Percentiles rank a stretch among this genome's conserved stretches.
Evolutionary conservation across 30 jellyfish, hydroid and myxozoan genomes (phyloP).

Genomic region (Euphysa ruthae): DNA sequence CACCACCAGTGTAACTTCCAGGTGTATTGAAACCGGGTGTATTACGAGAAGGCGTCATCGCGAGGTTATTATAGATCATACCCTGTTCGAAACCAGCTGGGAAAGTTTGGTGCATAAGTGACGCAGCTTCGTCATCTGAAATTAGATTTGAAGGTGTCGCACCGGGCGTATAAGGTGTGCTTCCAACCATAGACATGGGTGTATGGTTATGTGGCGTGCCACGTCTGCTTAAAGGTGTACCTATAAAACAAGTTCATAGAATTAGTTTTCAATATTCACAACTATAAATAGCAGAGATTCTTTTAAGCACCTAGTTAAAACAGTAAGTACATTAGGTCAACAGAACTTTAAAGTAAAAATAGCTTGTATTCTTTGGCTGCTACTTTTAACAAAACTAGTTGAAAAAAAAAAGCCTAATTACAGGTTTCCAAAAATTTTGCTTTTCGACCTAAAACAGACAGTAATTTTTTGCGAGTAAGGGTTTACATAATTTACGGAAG

Average conservation of each 20-base stretch:
- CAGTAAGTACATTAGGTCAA: too few species aligned
- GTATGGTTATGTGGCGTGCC: slow-evolving; percentile 29
- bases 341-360: too few species aligned
- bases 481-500: too few species aligned
- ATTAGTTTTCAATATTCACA: not conserved
- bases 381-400: too few species aligned
- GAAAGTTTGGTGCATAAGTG: slow-evolving; percentile 26
- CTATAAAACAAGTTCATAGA: not conserved
- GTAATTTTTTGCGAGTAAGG: too few species aligned
- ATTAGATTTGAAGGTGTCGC: slow-evolving; percentile 70
- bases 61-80: not conserved
- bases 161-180: slow-evolving; percentile 95
- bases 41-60: slow-evolving; percentile 20
- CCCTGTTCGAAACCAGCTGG: slow-evolving; percentile 28
- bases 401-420: too few species aligned
- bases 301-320: too few species aligned
- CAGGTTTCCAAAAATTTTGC: too few species aligned
- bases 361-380: too few species aligned
- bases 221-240: slow-evolving; percentile 1
- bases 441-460: too few species aligned
- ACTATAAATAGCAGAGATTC: not conserved
- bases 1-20: not conserved
- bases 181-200: slow-evolving; percentile 12
- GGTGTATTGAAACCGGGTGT: slow-evolving; percentile 31
- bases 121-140: slow-evolving; percentile 25